Conservation (phyloP, 1,140 invertebrate genomes). For the Popillia japonica region DNA sequence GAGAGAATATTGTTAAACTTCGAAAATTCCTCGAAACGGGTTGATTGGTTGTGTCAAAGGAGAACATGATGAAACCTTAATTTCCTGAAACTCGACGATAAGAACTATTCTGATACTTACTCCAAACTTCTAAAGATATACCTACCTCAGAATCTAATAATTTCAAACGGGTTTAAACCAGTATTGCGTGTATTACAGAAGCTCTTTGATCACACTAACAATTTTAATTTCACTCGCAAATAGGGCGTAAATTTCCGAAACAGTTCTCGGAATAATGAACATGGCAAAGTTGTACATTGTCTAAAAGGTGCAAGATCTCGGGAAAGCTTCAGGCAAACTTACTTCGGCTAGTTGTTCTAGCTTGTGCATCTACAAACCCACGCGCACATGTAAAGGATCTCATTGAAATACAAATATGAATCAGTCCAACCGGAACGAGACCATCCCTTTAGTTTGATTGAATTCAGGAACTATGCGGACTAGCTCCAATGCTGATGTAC, state of each 20-base stretch:
- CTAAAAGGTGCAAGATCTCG: neutral
- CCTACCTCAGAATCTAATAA: too few relatives aligned
- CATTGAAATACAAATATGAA: neutral
- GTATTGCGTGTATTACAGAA: neutral
- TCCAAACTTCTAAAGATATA: too few relatives aligned
- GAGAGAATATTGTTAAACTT: too few relatives aligned
- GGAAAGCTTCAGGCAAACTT: neutral
- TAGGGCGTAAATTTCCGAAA: neutral
- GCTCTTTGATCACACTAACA: neutral
- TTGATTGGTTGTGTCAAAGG: too few relatives aligned
- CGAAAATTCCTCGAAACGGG: too few relatives aligned
- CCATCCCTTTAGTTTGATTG: neutral
- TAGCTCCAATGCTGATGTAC: too few relatives aligned
- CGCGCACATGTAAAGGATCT: neutral
- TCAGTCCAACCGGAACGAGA: neutral
- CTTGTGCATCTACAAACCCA: neutral
- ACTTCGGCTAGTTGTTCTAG: neutral
- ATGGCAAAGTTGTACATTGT: neutral
- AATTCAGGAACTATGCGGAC: neutral
- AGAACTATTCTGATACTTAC: too few relatives aligned
- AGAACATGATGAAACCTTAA: neutral
- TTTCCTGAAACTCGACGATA: neutral
- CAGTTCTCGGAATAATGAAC: constrained; percentile 1
- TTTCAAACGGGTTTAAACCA: neutral
- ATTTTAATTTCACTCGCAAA: neutral